Conservation (phyloP, 2,113 vertebrate species). For the Osmerus eperlanus region DNA sequence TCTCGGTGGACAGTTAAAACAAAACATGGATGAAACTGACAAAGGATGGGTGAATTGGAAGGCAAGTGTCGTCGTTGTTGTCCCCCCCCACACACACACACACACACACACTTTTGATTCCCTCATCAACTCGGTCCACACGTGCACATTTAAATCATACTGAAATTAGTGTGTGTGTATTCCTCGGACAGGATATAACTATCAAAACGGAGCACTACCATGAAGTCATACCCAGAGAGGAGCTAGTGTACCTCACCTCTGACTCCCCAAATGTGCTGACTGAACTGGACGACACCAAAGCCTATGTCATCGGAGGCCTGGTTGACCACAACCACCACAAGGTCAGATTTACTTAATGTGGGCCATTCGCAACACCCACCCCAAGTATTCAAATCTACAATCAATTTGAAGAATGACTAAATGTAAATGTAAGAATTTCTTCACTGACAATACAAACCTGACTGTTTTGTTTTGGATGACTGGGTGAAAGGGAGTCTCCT, state of each 20-base stretch:
- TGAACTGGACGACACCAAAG: conserved; percentile 87
- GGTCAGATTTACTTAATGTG: conserved; percentile 64
- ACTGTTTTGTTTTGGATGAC: too few relatives aligned
- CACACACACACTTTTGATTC: too few relatives aligned
- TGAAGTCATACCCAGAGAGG: conserved; percentile 81
- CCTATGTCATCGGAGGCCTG: conserved; percentile 93
- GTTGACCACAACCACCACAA: conserved; percentile 99
- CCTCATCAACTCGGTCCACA: too few relatives aligned
- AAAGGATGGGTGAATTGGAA: conserved; percentile 99
- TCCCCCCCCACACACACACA: too few relatives aligned
- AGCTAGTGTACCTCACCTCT: conserved; percentile 93
- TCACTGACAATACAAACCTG: too few relatives aligned
- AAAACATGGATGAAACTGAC: conserved; percentile 94
- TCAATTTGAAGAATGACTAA: too few relatives aligned
- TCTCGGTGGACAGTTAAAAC: conserved; percentile 88
- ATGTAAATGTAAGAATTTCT: too few relatives aligned
- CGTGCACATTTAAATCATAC: too few relatives aligned
- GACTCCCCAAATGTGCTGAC: conserved; percentile 89
- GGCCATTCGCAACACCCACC: too few relatives aligned
- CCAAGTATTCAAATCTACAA: too few relatives aligned
- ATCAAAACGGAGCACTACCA: conserved; percentile 84
- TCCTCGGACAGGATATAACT: conserved; percentile 79
- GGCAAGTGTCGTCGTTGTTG: conserved; percentile 62
- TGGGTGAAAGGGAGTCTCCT: conserved; percentile 81
- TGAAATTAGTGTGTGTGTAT: conserved; percentile 5